Evolutionary conservation across 2,113 vertebrate genomes (phyloP), one percentile per base, ranked within the genome.

Genomic region (Gymnorhina tibicen): DNA sequence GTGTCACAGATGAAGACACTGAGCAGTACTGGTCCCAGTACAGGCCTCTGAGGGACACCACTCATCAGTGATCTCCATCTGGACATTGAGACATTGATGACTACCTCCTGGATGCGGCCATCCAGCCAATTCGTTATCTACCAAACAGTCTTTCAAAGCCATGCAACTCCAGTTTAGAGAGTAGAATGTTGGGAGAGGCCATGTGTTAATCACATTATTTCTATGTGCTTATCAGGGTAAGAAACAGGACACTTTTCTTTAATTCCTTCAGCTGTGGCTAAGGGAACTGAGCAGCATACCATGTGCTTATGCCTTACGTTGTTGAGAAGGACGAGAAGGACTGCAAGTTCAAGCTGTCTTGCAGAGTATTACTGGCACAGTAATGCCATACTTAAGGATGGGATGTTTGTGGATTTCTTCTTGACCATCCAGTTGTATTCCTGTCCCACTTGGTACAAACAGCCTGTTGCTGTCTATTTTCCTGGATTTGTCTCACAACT

Each of bases 101-200:
- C 22, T 56, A 9, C 3, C 5, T 26, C 62, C 33, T 76, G 50
- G 23, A 46, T 80, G 3, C 0, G 0, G 42, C 59, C 41, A 35
- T 41, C 35, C 37, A 69, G 8, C 24, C 21, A 35, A 16, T 52
- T 81, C 1, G 0, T 60, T 6, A 28, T 24, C 13, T 18, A 41
- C 10, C 1, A 3, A 7, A 20, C 1, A 72, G 26, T 28, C 30
- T 16, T 4, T 64, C 17, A 41, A 35, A 91, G 66, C 15, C 4
- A 1, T 63, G 1, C 13, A 2, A 37, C n/a, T 81, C 4, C 23
- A 21, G 0, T 33, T 64, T 13, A 69, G 55, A 28, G 26, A 44
- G 30, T 7, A 35, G 27, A 10, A 44, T 78, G 16, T 28, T 66
- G 46, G 14, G 28, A n/a, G 6, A 28, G 6, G 4, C 26, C 2